Conservation (phyloP, 2,113 vertebrate genomes). For the Uria aalge region DNA sequence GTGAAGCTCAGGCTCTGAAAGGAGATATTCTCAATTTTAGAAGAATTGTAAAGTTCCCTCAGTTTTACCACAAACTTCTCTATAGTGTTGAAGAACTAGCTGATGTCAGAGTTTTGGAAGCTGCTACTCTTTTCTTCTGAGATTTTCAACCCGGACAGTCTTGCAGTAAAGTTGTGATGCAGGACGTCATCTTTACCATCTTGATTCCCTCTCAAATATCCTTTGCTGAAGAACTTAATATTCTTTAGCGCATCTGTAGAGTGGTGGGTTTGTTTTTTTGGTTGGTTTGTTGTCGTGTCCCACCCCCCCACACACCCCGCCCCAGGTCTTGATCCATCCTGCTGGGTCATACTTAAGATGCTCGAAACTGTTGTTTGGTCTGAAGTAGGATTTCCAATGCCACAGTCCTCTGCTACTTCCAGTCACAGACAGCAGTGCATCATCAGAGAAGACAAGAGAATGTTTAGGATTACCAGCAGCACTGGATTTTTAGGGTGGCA, state of each 20-base stretch:
- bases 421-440: not conserved
- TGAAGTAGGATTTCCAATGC: not conserved
- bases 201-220: not conserved
- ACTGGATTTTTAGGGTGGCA: not conserved
- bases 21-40: not conserved
- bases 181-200: not conserved
- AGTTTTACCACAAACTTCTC: not conserved
- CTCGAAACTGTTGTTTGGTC: not conserved
- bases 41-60: not conserved
- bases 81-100: not conserved
- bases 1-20: not conserved
- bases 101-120: not conserved
- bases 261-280: not conserved
- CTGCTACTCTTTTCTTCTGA: not conserved
- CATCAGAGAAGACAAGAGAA: not conserved
- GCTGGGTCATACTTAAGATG: not conserved
- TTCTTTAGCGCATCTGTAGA: not conserved
- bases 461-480: not conserved
- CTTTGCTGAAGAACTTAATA: not conserved
- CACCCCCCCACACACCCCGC: too few relatives aligned
- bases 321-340: not conserved
- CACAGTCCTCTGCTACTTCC: not conserved
- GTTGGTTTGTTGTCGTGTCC: accelerated
- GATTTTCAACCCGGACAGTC: not conserved
- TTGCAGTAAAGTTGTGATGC: not conserved